Conservation (phyloP, 1,140 invertebrate species). For the Grapholita molesta region DNA sequence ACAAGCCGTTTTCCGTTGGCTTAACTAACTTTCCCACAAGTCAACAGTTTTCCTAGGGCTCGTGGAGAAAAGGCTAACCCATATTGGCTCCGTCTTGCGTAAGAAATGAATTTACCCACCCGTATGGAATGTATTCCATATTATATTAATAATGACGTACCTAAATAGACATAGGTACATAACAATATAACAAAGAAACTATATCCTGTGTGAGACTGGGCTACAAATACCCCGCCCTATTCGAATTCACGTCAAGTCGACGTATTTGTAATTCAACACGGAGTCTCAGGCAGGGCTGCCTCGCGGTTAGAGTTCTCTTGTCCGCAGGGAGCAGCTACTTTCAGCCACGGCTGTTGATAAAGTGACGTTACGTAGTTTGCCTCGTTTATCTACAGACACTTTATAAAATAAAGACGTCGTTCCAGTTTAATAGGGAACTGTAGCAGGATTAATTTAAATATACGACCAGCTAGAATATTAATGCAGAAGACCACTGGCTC, state of each 20-base stretch:
- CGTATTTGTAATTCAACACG: conserved; percentile 75
- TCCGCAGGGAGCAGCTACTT: background rate
- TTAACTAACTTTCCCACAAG: too few species aligned
- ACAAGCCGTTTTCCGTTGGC: too few species aligned
- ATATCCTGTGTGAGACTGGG: conserved; percentile 20
- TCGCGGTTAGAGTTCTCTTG: conserved; percentile 12
- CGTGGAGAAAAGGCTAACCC: too few species aligned
- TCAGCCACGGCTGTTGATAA: background rate
- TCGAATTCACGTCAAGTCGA: conserved; percentile 70
- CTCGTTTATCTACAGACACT: background rate
- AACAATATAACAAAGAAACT: conserved; percentile 56
- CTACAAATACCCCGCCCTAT: conserved; percentile 53
- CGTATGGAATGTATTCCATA: background rate
- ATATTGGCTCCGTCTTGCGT: too few species aligned
- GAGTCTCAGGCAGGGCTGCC: conserved; percentile 37
- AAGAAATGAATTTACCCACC: too few species aligned
- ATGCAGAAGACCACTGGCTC: background rate
- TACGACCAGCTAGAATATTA: background rate
- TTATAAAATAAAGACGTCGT: background rate
- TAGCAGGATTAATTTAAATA: background rate
- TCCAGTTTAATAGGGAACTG: background rate
- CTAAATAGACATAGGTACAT: conserved; percentile 26
- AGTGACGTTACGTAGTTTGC: background rate
- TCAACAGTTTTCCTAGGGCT: too few species aligned
- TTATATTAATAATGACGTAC: conserved; percentile 7